A percentile compares a stretch with the other conserved stretches of the same genome.
Conservation (phyloP, 2,113 vertebrate species). For the Miniopterus natalensis region DNA sequence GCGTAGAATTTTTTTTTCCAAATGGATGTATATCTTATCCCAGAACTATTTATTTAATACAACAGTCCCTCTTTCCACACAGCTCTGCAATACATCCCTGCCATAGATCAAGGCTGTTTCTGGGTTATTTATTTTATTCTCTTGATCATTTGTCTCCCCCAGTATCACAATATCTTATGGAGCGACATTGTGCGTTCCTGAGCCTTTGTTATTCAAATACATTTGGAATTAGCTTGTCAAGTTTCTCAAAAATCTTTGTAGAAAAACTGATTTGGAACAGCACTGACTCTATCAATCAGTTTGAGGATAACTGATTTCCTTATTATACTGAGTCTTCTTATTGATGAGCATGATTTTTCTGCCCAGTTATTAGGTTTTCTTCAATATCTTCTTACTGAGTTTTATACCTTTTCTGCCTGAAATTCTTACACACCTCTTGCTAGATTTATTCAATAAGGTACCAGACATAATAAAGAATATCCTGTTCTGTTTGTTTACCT, state of each 20-base stretch:
- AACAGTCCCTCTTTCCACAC: background rate
- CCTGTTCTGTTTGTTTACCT: background rate
- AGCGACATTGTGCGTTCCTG: background rate
- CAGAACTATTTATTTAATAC: background rate
- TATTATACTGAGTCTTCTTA: background rate
- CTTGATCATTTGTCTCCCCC: background rate
- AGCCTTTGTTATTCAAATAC: background rate
- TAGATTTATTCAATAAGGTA: background rate
- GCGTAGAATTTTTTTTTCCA: background rate
- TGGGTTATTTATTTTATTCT: background rate
- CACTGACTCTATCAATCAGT: background rate
- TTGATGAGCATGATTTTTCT: background rate
- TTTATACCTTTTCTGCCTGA: background rate
- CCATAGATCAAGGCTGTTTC: background rate
- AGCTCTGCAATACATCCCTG: background rate
- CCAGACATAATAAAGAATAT: background rate
- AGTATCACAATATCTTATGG: background rate
- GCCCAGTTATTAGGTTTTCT: background rate
- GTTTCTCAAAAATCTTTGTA: background rate
- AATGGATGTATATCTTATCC: background rate
- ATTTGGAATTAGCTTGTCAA: background rate
- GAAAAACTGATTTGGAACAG: conserved; percentile 12
- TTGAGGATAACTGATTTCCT: background rate
- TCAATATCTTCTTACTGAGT: background rate
- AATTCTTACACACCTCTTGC: background rate